Evolutionary conservation across 2,888 invertebrate species (phyloP).

Genomic region (Caenorhabditis sp.): DNA sequence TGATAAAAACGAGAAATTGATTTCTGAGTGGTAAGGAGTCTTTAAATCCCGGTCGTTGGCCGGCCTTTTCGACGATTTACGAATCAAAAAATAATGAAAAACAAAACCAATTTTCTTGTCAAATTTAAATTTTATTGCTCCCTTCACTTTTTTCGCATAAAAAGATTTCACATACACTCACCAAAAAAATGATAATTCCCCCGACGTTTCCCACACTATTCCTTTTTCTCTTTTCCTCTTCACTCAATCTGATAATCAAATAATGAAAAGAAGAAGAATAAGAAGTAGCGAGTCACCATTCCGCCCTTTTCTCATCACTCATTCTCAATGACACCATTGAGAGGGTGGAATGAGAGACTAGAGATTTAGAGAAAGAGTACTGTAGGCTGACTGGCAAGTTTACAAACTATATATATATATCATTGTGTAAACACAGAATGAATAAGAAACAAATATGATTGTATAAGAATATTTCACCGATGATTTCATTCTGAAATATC

Average conservation of each 20-base stretch:
- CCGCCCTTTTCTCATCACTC: background rate
- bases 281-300: background rate
- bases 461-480: no score
- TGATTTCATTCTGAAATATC: no score
- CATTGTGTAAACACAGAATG: background rate
- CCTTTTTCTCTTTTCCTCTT: background rate
- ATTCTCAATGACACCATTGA: background rate
- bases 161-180: no score
- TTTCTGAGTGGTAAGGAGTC: no score
- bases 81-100: no score
- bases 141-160: background rate
- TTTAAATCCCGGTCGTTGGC: no score
- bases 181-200: background rate
- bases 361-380: background rate
- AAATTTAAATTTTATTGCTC: background rate
- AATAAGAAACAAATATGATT: no score
- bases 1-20: no score
- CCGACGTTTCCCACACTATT: background rate
- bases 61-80: no score
- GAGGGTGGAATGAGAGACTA: background rate
- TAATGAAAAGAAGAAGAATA: background rate
- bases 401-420: background rate
- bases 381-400: background rate
- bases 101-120: background rate
- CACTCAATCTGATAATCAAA: constrained; percentile 1